Base-by-base conservation (phyloP, 2,888 invertebrate species). In the Caenorhabditis sp. region DNA sequence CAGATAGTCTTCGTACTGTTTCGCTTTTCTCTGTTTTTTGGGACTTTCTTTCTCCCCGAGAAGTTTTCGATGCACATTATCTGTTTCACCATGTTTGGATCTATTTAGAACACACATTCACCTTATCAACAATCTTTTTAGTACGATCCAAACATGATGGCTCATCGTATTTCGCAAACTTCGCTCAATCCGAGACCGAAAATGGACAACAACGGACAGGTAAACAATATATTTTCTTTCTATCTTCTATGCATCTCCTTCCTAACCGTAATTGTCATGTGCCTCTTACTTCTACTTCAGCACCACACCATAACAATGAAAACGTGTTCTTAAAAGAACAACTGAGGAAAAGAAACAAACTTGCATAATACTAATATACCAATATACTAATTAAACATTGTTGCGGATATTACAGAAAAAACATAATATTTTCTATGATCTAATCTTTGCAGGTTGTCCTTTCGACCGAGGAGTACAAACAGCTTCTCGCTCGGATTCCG, bases 141-240 rank as follows among this genome's bases (percentile, higher is more conserved):
- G 81, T 82, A 82, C 37, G 81, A 84, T 66, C 78, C 82, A 24
- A 81, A 82, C 62, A 79, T 84, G 53, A 77, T 82, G 71, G 73
- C 76, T 26, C 81, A 81, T 8, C 71, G 75, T n/a, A 59, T 59
- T 17, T 37, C 79, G n/a, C 71, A 61, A 24, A 65, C 56, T 1
- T 55, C 48, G 24, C 58, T 55, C 56, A 72, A 62, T 39, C 13
- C 46, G 17, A 50, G 66, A 43, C 66, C 78, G n/a, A 72, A 72
- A 46, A 50, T 78, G 43, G 72, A 77, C 22, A 71, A 77, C 22
- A 71, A 73, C 24, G 78, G 78, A 68, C 62, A 78, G 71, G 77
- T 77, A 76, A 65, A 24, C 11, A 17, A 37, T 39, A n/a, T n/a
- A n/a, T n/a, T n/a, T n/a, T n/a, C n/a, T 72, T 52, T 70, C 37